Conservation (phyloP, 2,888 invertebrate species). For the Nemapogon koenigi region DNA sequence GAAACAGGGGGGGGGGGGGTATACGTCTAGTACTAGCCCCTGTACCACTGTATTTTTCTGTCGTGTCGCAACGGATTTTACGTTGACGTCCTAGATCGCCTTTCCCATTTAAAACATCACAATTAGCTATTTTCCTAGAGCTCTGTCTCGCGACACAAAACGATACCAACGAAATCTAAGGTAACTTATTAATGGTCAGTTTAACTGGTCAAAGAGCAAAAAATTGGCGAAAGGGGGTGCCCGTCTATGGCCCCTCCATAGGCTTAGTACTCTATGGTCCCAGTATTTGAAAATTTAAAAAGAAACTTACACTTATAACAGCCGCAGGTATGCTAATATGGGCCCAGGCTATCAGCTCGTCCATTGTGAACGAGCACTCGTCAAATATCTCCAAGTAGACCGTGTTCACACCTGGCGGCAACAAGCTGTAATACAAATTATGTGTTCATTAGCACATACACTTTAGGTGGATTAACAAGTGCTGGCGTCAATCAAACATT, state of each 20-base stretch:
- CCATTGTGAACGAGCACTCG: slow-evolving; percentile 95
- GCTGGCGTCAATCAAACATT: too few relatives aligned
- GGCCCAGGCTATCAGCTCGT: slow-evolving; percentile 95
- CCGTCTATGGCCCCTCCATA: neutral
- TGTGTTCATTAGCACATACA: too few relatives aligned
- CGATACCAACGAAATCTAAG: too few relatives aligned
- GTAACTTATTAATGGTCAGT: too few relatives aligned
- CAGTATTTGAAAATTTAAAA: neutral
- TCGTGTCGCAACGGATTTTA: too few relatives aligned
- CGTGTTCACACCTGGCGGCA: slow-evolving; percentile 88
- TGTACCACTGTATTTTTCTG: neutral
- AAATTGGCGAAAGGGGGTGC: neutral
- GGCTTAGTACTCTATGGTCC: too few relatives aligned
- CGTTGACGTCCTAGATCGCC: too few relatives aligned
- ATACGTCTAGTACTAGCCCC: neutral
- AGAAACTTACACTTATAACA: slow-evolving; percentile 65
- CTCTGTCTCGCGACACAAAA: too few relatives aligned
- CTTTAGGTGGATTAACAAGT: too few relatives aligned
- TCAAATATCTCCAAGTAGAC: slow-evolving; percentile 95
- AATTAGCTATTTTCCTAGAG: too few relatives aligned
- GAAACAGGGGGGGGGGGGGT: neutral
- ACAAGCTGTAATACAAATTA: slow-evolving; percentile 70
- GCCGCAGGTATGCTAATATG: slow-evolving; percentile 86
- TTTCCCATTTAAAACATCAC: neutral
- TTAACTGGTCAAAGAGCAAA: too few relatives aligned